phyloP scores from a whole-genome alignment of 2,888 invertebrate genomes.

The Thysanoteuthis rhombus region DNA sequence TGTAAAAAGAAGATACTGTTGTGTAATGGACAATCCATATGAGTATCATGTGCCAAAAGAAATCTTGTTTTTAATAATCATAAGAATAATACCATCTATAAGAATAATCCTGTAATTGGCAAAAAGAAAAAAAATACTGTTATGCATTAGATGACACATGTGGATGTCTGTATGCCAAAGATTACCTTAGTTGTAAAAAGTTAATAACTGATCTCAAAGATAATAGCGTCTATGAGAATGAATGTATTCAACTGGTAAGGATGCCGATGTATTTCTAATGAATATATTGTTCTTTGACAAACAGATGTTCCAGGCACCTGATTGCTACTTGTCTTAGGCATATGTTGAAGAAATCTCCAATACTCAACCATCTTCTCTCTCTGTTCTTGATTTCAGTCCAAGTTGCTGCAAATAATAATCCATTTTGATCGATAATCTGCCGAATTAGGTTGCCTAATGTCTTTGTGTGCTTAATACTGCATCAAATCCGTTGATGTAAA shows the following conservation, averaged over 20 bases:
- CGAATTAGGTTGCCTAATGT: neutral
- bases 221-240: too few species aligned
- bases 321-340: neutral
- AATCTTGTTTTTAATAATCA: too few species aligned
- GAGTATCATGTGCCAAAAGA: too few species aligned
- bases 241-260: too few species aligned
- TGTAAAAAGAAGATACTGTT: too few species aligned
- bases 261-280: neutral
- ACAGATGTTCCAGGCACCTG: neutral
- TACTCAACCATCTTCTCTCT: neutral
- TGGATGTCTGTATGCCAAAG: neutral
- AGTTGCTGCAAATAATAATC: neutral
- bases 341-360: neutral
- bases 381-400: neutral
- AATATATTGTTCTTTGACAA: neutral
- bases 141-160: neutral
- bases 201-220: too few species aligned
- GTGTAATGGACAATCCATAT: too few species aligned
- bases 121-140: neutral
- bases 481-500: neutral
- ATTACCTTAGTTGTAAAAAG: too few species aligned
- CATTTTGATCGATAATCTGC: slow-evolving; percentile 12
- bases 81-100: too few species aligned
- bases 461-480: neutral
- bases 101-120: too few species aligned